Percentiles rank a stretch among this genome's conserved stretches.
phyloP scores from a whole-genome alignment of 2,113 vertebrate species.

The Synodontis membranacea region DNA sequence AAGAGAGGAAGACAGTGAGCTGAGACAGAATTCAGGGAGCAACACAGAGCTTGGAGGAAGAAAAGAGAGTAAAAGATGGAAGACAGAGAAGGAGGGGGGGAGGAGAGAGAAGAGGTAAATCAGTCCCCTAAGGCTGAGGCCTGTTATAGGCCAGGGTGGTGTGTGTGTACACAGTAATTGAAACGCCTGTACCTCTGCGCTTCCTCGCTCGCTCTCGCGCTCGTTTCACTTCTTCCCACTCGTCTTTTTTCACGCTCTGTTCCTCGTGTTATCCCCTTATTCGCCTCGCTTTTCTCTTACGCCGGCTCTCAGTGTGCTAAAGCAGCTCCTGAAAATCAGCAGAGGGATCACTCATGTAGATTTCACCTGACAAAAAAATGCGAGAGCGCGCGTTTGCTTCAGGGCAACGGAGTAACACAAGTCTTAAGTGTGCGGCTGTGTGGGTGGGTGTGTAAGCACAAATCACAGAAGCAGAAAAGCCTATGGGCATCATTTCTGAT shows the following conservation, averaged over 20 bases:
- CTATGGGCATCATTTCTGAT: neutral
- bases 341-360: slow-evolving; percentile 9
- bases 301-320: slow-evolving; percentile 50
- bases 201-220: slow-evolving; percentile 48
- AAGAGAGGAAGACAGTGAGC: neutral
- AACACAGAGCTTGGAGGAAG: neutral
- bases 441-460: neutral
- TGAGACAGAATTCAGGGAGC: neutral
- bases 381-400: neutral
- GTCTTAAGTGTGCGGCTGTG: neutral
- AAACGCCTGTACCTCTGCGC: slow-evolving; percentile 61
- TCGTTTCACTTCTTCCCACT: slow-evolving; percentile 49
- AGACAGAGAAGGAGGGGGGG: slow-evolving; percentile 30
- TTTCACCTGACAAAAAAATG: slow-evolving; percentile 18
- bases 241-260: slow-evolving; percentile 47
- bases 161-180: slow-evolving; percentile 70
- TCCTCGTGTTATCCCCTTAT: slow-evolving; percentile 40
- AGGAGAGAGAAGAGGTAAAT: slow-evolving; percentile 58
- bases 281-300: slow-evolving; percentile 16
- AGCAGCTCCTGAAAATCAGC: slow-evolving; percentile 6
- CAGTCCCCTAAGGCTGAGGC: slow-evolving; percentile 67
- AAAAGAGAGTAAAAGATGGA: slow-evolving; percentile 5
- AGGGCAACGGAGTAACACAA: neutral
- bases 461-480: neutral
- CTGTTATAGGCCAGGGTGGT: slow-evolving; percentile 69